phyloP scores from a whole-genome alignment of 2,113 vertebrate genomes.

The Tachysurus vachellii region DNA sequence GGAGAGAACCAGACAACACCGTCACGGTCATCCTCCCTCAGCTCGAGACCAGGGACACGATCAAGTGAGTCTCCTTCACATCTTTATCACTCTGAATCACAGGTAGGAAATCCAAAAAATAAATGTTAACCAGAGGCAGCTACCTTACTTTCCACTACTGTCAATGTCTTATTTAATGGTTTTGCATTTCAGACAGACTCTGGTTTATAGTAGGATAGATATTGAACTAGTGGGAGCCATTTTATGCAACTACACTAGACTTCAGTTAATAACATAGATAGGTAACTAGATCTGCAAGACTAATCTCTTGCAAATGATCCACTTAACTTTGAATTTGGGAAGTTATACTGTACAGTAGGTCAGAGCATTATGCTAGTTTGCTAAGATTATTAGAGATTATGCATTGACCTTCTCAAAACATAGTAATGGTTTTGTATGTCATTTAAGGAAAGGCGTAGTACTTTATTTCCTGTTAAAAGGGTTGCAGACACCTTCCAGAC shows the following conservation, averaged over 20 bases:
- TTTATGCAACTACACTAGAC: background rate
- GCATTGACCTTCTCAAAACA: background rate
- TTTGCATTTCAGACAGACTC: background rate
- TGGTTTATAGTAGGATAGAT: background rate
- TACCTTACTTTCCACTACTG: background rate
- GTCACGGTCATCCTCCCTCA: slow-evolving; percentile 83
- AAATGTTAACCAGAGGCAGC: background rate
- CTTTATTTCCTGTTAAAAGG: background rate
- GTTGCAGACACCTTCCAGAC: no score
- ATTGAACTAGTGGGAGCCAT: background rate
- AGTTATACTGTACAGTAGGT: no score
- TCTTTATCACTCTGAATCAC: background rate
- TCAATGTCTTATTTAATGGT: background rate
- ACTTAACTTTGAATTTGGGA: background rate
- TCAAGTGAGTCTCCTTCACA: slow-evolving; percentile 77
- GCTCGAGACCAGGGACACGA: slow-evolving; percentile 76
- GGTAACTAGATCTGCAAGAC: background rate
- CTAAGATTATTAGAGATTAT: background rate
- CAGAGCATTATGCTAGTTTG: background rate
- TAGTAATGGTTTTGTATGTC: background rate
- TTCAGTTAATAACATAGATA: background rate
- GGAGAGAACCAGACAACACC: slow-evolving; percentile 80
- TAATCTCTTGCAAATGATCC: background rate
- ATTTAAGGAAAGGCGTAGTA: background rate
- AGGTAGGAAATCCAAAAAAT: background rate